Conservation (phyloP, 2,113 vertebrate genomes). For the Lipotes vexillifer region DNA sequence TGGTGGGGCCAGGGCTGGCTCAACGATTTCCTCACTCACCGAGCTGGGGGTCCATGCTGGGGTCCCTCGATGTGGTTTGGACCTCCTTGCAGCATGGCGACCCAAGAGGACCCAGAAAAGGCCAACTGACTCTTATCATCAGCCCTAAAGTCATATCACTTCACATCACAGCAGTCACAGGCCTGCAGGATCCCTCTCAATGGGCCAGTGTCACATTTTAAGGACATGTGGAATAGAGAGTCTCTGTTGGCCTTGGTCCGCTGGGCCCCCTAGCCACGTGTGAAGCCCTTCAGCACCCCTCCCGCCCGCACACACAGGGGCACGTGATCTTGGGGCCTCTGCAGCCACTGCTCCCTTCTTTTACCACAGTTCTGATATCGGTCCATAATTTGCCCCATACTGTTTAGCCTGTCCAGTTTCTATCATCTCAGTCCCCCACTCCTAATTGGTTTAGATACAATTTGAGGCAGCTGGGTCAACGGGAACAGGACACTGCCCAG, state of each 20-base stretch:
- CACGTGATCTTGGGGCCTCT: neutral
- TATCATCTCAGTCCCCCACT: neutral
- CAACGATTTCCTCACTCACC: neutral
- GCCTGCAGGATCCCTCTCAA: too few relatives aligned
- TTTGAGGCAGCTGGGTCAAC: neutral
- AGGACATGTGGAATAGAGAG: neutral
- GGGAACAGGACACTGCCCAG: too few relatives aligned
- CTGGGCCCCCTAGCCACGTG: neutral
- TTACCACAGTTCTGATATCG: neutral
- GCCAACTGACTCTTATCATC: neutral
- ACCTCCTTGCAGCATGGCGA: neutral
- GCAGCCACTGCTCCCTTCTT: neutral
- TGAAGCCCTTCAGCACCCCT: neutral
- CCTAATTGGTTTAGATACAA: neutral
- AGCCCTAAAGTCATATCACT: neutral
- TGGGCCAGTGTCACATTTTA: neutral
- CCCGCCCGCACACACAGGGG: neutral
- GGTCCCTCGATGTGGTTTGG: neutral
- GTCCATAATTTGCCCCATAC: neutral
- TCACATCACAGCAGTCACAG: neutral
- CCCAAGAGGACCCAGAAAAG: neutral
- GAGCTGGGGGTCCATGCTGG: neutral
- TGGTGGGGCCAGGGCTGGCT: neutral
- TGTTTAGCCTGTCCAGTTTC: neutral
- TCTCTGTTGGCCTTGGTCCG: neutral